Evolutionary conservation across 2,113 vertebrate species (phyloP), one percentile per base, ranked within the genome.

Genomic region (Phrynosoma platyrhinos): DNA sequence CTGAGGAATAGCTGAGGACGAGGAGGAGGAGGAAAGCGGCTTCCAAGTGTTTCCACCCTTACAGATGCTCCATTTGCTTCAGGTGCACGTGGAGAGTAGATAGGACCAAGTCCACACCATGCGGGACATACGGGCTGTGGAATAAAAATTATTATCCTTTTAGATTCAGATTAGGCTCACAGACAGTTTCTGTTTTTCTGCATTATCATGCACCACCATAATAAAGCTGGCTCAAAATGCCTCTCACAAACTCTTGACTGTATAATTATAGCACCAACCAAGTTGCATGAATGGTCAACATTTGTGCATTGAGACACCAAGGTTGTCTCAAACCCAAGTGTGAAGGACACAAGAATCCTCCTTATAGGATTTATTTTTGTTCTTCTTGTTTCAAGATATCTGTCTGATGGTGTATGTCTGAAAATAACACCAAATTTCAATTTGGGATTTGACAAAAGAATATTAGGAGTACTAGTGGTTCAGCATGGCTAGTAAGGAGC

Each of bases 31-130:
- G 42, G 42, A 75, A 0, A 4, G 18, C 14, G 13, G 55, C 79
- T 62, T 58, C 10, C 42, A 62, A 5, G 36, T 4, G 25, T 6
- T 53, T 16, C 1, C 9, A 2, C 1, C 8, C 55, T 82, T 66
- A 82, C 10, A 62, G 13, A 18, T 62, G 58, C 58, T 62, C 14
- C 58, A 62, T 62, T 62, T 16, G 58, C 13, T 14, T 62, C 12
- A 12, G 58, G 18, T 18, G 58, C 14, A 16, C 14, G 14, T 14
- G 3, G 58, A 14, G 18, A 62, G 69, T 21, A 2, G 10, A 12
- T 30, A 20, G 36, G 6, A 21, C 4, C 23, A 64, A 1, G 0
- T 1, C 2, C 0, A 20, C 1, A 25, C 21, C 2, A 6, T 18
- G 0, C 1, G 32, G 3, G 1, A 20, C 6, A 3, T 5, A 18